Evolutionary conservation across 1,140 invertebrate species (phyloP).

Genomic region (Papilio glaucus): DNA sequence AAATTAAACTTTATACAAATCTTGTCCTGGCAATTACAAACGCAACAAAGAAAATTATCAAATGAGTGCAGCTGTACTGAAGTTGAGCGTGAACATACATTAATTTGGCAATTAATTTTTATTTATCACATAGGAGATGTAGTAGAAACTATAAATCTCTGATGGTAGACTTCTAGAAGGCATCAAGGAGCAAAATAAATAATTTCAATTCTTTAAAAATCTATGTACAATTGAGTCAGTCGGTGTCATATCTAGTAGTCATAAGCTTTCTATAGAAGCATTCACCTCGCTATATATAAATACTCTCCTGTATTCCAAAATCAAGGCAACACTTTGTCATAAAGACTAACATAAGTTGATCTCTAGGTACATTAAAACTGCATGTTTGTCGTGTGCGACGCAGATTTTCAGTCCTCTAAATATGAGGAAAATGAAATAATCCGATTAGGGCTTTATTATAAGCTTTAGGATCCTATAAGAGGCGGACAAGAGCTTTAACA

Average conservation of each 20-base stretch:
- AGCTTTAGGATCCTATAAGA: conserved; percentile 3
- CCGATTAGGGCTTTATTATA: conserved; percentile 19
- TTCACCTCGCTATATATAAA: not conserved
- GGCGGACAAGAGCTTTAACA: conserved; percentile 15
- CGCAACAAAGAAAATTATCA: too few relatives aligned
- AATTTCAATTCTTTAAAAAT: too few relatives aligned
- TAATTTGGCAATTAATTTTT: too few relatives aligned
- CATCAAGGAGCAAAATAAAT: too few relatives aligned
- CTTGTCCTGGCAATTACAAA: too few relatives aligned
- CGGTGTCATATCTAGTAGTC: not conserved
- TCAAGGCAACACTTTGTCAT: not conserved
- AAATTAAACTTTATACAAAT: too few relatives aligned
- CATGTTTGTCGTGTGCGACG: not conserved
- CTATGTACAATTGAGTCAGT: too few relatives aligned
- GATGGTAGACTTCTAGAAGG: too few relatives aligned
- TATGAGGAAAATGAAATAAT: conserved; percentile 13
- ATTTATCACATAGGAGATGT: too few relatives aligned
- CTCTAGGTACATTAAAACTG: not conserved
- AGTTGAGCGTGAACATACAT: too few relatives aligned
- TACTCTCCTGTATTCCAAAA: not conserved
- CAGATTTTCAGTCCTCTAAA: not conserved
- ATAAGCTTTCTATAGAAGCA: not conserved
- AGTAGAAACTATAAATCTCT: too few relatives aligned
- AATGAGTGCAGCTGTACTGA: too few relatives aligned
- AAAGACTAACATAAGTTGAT: not conserved